Base-by-base conservation (phyloP, 2,888 invertebrate genomes). In the Clanis bilineata region DNA sequence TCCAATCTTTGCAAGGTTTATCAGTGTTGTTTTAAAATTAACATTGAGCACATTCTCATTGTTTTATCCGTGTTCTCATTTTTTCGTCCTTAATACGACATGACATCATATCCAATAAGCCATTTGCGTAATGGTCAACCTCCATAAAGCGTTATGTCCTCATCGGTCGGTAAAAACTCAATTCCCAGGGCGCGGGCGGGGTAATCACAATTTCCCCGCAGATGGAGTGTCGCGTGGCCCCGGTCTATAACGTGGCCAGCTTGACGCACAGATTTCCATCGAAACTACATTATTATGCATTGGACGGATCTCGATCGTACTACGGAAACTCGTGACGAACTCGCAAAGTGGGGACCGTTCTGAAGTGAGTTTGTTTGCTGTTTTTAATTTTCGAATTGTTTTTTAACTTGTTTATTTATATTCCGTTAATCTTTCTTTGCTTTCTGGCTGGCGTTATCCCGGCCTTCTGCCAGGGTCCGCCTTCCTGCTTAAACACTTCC, bases 241-340 rank as follows among this genome's bases (percentile, higher is more conserved):
- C 51, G 23, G 57, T 38, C 32, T 43, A 54, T 36, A 61, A 36
- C 38, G 47, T 43, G 28, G 64, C 62, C 61, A 21, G 64, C 62
- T 60, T 61, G 64, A 63, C 62, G 67, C 67, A 70, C 64, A 64
- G 63, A 72, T 73, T 72, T 70, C 70, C 72, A 72, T 74, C 70
- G 71, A 67, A 69, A 67, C 64, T 66, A 67, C 73, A 78, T 82
- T 80, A 77, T 71, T 78, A 81, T 80, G 73, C 79, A 80, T 79
- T 72, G 70, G 66, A 72, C 66, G 69, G 67, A 65, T 63, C 64
- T 64, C 55, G 51, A 45, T 47, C 56, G 59, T 51, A 62, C 60
- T 55, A 38, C 58, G 63, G 44, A 60, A 68, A 57, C 23, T 43
- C 39, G 10, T 21, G 3, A 51, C 38, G n/a, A 28, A n/a, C 15